Evolutionary conservation across 2,113 vertebrate genomes (phyloP), one percentile per base, ranked within the genome.

Genomic region (Litocranius walleri): DNA sequence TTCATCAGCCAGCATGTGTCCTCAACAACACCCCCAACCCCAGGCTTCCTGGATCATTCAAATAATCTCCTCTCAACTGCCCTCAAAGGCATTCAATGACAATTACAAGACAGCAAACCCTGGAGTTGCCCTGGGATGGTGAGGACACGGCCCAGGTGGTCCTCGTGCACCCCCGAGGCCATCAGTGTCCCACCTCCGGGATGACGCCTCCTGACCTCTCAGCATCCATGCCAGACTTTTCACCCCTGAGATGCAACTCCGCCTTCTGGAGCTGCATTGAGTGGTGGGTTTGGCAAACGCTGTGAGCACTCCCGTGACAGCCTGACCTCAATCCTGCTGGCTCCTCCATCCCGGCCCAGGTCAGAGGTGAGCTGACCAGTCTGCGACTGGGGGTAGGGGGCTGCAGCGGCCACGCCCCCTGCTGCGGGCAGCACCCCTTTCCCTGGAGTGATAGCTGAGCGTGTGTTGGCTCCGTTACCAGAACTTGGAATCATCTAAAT

Each of bases 361-460:
- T 25, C 50, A 14, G 33, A 7, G 17, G 19, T 36, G 33, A 54
- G 50, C 50, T 7, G 12, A 23, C 21, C 6, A 13, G 81, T 25
- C 50, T 3, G n/a, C 3, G 6, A 7, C 52, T 3, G 15, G n/a
- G 23, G n/a, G 25, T 30, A 36, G 10, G 56, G 83, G 16, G 25
- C 30, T 3, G 2, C 1, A 3, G 56, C 0, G 2, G 57, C 57
- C 33, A 3, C 1, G 1, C 19, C 33, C 36, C 36, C 27, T 12
- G 9, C 36, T 0, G 36, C 1, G 0, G 80, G n/a, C 7, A 0
- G 52, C 30, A 1, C 0, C 4, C 25, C 62, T 15, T 30, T 77
- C 25, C 64, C 7, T 1, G 84, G n/a, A 21, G 52, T 0, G 9
- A 1, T 11, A 0, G 56, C 40, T 1, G 36, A 27, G 78, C 4